A percentile compares a stretch with the other conserved stretches of the same genome.
Evolutionary conservation across 2,113 vertebrate genomes (phyloP).

Genomic region (Muntiacus reevesi): DNA sequence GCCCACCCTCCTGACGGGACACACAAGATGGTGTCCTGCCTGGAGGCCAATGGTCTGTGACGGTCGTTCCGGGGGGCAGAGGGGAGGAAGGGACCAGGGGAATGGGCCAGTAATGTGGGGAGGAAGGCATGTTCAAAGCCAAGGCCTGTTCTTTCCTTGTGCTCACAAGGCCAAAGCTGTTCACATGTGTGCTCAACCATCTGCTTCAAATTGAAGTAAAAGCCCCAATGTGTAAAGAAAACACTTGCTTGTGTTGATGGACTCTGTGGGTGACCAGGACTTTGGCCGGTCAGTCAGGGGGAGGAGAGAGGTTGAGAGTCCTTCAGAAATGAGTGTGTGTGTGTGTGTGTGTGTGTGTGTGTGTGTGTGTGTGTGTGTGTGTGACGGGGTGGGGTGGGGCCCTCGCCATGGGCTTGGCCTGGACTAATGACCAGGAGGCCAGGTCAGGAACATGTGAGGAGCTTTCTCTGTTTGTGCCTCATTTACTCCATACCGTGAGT

Average conservation of each 20-base stretch:
- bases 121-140: not conserved
- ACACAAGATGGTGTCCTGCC: not conserved
- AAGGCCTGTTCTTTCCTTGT: constrained; percentile 37
- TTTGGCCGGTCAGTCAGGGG: not conserved
- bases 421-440: not conserved
- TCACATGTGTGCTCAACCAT: constrained; percentile 60
- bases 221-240: constrained; percentile 47
- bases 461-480: not conserved
- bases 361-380: not conserved
- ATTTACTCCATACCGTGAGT: not conserved
- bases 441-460: not conserved
- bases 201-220: constrained; percentile 79
- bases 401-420: not conserved
- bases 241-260: not conserved
- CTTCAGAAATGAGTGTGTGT: not conserved
- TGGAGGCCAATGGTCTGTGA: not conserved
- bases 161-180: constrained; percentile 61
- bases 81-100: constrained; percentile 15
- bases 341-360: not conserved
- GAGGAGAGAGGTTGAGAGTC: not conserved
- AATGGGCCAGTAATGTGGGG: not conserved
- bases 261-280: constrained; percentile 15
- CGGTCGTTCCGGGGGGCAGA: not conserved
- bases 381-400: not conserved
- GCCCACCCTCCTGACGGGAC: not conserved